Conservation (phyloP, 2,113 vertebrate genomes). For the Falco punctatus region DNA sequence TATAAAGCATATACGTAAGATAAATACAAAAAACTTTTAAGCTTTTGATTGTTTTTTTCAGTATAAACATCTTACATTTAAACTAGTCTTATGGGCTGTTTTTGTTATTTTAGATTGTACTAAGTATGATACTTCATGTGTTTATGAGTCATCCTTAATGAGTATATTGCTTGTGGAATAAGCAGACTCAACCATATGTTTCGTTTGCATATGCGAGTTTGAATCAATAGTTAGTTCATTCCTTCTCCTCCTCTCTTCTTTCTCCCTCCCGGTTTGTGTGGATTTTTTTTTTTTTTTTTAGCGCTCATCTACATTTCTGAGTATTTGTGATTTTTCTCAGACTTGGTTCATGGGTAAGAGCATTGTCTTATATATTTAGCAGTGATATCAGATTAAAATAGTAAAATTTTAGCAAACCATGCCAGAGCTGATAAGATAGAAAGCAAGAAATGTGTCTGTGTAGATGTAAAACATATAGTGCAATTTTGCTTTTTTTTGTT, state of each 20-base stretch:
- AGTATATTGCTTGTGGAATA: constrained; percentile 32
- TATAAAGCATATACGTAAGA: background rate
- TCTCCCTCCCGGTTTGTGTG: background rate
- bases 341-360: background rate
- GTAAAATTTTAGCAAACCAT: background rate
- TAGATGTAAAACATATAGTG: background rate
- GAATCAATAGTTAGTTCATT: constrained; percentile 18
- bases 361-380: background rate
- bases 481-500: background rate
- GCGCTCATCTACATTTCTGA: constrained; percentile 23
- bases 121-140: constrained; percentile 18
- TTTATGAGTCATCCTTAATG: constrained; percentile 53
- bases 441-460: background rate
- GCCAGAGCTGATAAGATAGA: background rate
- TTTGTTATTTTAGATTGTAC: background rate
- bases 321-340: constrained; percentile 14
- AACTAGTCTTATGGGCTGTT: background rate
- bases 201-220: constrained; percentile 56
- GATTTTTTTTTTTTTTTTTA: constrained; percentile 18
- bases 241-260: background rate
- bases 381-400: constrained; percentile 9
- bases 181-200: constrained; percentile 48
- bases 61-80: background rate
- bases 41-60: background rate
- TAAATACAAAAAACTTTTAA: background rate